Percentiles rank a stretch among this genome's conserved stretches.
These are phyloP conservation scores for Urophycis tenuis DNA, from an alignment of 2,797 vertebrate species.

Conservation along the genomic window DNA sequence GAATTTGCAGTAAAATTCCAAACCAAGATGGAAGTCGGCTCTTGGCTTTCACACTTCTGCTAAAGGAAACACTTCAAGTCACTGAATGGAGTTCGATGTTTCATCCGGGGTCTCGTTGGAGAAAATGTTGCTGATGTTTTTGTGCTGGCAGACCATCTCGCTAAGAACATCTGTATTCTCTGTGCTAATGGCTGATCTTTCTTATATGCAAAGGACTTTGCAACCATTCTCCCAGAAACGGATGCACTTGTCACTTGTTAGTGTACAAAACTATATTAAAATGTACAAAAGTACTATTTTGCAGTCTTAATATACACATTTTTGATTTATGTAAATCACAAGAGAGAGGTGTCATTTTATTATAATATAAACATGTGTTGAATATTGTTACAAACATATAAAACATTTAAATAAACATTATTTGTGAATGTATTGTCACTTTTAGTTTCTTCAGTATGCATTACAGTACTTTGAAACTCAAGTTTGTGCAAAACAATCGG, in stretches of 20 bases:
- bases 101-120: constrained; percentile 55
- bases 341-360: constrained; percentile 70
- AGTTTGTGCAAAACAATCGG: background rate
- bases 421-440: constrained; percentile 66
- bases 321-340: constrained; percentile 69
- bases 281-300: constrained; percentile 70
- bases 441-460: background rate
- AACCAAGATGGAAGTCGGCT: constrained; percentile 24
- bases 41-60: constrained; percentile 15
- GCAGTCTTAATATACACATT: constrained; percentile 73
- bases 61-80: constrained; percentile 33
- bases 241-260: constrained; percentile 62
- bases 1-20: constrained; percentile 35
- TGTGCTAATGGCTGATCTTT: constrained; percentile 67
- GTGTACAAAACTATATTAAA: constrained; percentile 69
- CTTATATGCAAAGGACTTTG: constrained; percentile 47
- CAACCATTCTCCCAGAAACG: constrained; percentile 58
- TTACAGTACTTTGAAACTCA: constrained; percentile 3
- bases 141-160: constrained; percentile 59
- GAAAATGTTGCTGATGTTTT: constrained; percentile 52
- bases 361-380: constrained; percentile 71
- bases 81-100: constrained; percentile 40
- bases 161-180: constrained; percentile 59
- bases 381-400: constrained; percentile 74
- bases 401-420: constrained; percentile 73